Conservation (phyloP, 2,797 vertebrate species). For the Dipus sagitta region DNA sequence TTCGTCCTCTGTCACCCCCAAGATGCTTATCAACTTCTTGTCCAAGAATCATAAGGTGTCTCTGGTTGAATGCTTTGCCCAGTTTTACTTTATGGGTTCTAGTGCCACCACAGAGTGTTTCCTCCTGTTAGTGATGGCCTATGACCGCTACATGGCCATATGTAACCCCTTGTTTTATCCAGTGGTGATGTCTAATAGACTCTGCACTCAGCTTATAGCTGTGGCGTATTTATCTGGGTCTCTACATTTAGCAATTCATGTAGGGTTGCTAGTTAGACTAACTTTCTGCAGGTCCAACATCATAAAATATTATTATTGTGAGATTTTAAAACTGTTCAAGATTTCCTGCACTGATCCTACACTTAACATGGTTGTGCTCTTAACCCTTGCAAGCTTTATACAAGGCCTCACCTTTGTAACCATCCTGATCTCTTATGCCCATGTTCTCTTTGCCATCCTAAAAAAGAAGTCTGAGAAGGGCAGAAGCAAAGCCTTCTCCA, state of each 20-base stretch:
- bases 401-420: slow-evolving; percentile 66
- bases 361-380: slow-evolving; percentile 53
- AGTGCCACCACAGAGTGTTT: slow-evolving; percentile 83
- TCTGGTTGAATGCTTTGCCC: slow-evolving; percentile 34
- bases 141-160: slow-evolving; percentile 82
- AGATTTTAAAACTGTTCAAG: slow-evolving; percentile 72
- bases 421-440: slow-evolving; percentile 67
- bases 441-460: slow-evolving; percentile 63
- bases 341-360: slow-evolving; percentile 68
- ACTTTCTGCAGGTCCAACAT: slow-evolving; percentile 66
- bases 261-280: slow-evolving; percentile 58
- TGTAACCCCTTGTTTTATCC: slow-evolving; percentile 67
- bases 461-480: slow-evolving; percentile 65
- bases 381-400: slow-evolving; percentile 56
- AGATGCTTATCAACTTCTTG: slow-evolving; percentile 71
- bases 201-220: slow-evolving; percentile 18
- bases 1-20: slow-evolving; percentile 73
- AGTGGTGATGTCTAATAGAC: slow-evolving; percentile 50
- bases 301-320: slow-evolving; percentile 76
- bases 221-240: slow-evolving; percentile 57
- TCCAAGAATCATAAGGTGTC: slow-evolving; percentile 36
- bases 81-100: slow-evolving; percentile 70
- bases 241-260: slow-evolving; percentile 65
- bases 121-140: slow-evolving; percentile 82
- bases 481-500: slow-evolving; percentile 73